Evolutionary conservation across 2,888 invertebrate species (phyloP).

Genomic region (Microctonus brassicae): DNA sequence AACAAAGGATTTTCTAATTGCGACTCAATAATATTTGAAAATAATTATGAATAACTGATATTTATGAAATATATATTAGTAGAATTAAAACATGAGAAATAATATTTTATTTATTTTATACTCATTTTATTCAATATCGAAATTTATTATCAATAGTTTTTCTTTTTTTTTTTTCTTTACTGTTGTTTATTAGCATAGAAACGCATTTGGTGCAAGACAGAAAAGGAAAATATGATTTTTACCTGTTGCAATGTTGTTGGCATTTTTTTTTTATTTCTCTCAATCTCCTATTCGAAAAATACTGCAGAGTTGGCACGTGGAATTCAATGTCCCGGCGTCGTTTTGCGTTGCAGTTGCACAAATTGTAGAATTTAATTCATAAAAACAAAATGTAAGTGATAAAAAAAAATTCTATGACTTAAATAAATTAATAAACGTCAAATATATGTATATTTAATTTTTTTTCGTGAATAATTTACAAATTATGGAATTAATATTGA

Average conservation of each 20-base stretch:
- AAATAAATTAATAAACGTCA: constrained; percentile 36
- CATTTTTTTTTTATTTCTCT: constrained; percentile 48
- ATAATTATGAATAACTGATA: neutral
- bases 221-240: constrained; percentile 33
- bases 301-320: constrained; percentile 17
- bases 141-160: no score
- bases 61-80: no score
- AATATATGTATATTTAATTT: neutral
- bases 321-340: constrained; percentile 22
- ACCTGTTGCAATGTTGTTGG: constrained; percentile 61
- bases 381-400: neutral
- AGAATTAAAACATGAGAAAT: no score
- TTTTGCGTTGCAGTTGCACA: constrained; percentile 3
- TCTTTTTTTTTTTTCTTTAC: no score
- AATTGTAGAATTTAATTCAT: neutral
- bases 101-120: no score
- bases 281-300: neutral
- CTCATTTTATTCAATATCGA: no score
- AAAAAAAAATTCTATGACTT: neutral
- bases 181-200: no score
- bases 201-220: neutral
- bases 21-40: neutral
- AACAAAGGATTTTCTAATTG: neutral
- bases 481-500: no score
- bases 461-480: neutral